Conservation (phyloP, 2,888 invertebrate genomes). For the Pristionchus mayeri region DNA sequence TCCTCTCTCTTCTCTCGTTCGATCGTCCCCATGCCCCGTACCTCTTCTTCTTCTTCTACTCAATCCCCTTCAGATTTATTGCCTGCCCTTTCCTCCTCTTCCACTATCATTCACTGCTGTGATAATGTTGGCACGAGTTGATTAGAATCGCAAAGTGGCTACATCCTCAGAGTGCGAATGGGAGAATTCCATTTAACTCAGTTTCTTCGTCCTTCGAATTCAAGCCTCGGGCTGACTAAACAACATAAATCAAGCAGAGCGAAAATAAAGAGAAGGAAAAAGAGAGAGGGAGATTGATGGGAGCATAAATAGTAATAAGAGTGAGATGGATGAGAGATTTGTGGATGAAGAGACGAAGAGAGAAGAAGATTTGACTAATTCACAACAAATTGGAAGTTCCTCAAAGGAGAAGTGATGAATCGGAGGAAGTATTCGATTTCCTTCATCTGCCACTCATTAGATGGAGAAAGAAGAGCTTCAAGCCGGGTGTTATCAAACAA, state of each 20-base stretch:
- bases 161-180: neutral
- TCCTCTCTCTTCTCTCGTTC: slow-evolving; percentile 32
- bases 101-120: slow-evolving; percentile 29
- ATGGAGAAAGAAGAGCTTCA: neutral
- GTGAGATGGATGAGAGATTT: neutral
- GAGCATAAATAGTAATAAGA: slow-evolving; percentile 36
- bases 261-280: slow-evolving; percentile 28
- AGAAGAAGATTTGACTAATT: slow-evolving; percentile 19
- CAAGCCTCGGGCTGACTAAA: neutral
- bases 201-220: neutral
- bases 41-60: neutral
- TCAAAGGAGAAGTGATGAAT: neutral
- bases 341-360: neutral
- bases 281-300: slow-evolving; percentile 9
- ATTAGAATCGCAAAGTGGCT: neutral
- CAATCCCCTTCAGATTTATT: slow-evolving; percentile 9
- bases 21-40: neutral
- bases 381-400: neutral
- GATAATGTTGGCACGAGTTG: slow-evolving; percentile 14
- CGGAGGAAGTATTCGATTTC: neutral
- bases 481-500: slow-evolving; percentile 7
- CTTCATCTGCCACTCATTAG: no score
- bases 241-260: slow-evolving; percentile 3
- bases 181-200: neutral
- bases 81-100: slow-evolving; percentile 8